A percentile compares a stretch with the other conserved stretches of the same genome.
Evolutionary conservation across 2,113 vertebrate species (phyloP).

Genomic region (Cromileptes altivelis): DNA sequence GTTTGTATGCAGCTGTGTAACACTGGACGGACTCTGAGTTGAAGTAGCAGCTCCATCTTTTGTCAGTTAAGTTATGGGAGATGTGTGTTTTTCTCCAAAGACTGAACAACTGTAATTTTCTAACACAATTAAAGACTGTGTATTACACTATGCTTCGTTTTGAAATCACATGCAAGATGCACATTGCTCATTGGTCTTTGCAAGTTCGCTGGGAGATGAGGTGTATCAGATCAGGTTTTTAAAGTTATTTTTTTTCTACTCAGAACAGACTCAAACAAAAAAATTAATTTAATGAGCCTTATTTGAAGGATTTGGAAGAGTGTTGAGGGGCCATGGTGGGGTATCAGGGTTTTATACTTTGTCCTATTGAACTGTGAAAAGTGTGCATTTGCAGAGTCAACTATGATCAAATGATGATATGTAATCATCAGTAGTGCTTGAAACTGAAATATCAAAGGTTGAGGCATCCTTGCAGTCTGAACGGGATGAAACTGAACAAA

Average conservation of each 20-base stretch:
- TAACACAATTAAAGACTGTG: conserved; percentile 7
- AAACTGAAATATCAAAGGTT: neutral
- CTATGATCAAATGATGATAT: neutral
- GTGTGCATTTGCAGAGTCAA: neutral
- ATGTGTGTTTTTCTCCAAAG: neutral
- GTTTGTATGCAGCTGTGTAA: neutral
- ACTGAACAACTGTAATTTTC: neutral
- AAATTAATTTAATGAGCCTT: neutral
- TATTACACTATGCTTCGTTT: neutral
- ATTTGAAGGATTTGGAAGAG: neutral
- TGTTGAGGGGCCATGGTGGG: neutral
- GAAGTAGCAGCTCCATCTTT: neutral
- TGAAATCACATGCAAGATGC: neutral
- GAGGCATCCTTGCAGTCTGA: neutral
- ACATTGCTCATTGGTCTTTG: neutral
- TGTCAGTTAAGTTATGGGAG: neutral
- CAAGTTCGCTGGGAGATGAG: neutral
- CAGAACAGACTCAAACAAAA: neutral
- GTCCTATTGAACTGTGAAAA: neutral
- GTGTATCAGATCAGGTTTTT: neutral
- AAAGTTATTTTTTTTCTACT: neutral
- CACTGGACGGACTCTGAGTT: neutral
- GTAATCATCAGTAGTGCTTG: neutral
- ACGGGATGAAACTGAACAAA: neutral
- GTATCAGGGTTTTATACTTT: neutral